A percentile compares a stretch with the other conserved stretches of the same genome.
Conservation (phyloP, 2,113 vertebrate genomes). For the Nematolebias whitei region DNA sequence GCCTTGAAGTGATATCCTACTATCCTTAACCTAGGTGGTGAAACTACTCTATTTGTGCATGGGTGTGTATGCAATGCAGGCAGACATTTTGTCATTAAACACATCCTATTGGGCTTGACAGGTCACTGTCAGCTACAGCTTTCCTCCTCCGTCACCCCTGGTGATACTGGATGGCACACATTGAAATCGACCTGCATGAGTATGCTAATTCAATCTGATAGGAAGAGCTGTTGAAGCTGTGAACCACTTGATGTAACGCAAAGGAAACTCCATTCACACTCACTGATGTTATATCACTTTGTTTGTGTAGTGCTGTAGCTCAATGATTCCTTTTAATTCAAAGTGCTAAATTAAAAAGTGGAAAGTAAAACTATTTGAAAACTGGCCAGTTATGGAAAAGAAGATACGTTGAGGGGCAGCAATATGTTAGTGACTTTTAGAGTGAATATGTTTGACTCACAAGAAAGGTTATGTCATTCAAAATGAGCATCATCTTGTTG, state of each 20-base stretch:
- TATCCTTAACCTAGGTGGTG: slow-evolving; percentile 39
- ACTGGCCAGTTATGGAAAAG: slow-evolving; percentile 14
- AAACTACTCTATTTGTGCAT: slow-evolving; percentile 30
- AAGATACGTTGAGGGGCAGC: slow-evolving; percentile 56
- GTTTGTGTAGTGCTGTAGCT: slow-evolving; percentile 28
- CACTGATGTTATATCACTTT: slow-evolving; percentile 23
- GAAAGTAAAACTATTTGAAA: slow-evolving; percentile 10
- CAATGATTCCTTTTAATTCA: slow-evolving; percentile 11
- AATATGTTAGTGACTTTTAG: slow-evolving; percentile 62
- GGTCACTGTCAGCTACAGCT: slow-evolving; percentile 78
- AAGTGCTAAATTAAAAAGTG: slow-evolving; percentile 12
- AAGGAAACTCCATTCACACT: slow-evolving; percentile 45
- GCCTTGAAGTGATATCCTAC: slow-evolving; percentile 67
- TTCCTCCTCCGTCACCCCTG: slow-evolving; percentile 65
- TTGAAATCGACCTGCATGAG: slow-evolving; percentile 71
- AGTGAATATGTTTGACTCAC: slow-evolving; percentile 75
- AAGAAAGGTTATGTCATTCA: slow-evolving; percentile 77
- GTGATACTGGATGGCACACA: slow-evolving; percentile 74
- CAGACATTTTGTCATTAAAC: slow-evolving; percentile 79
- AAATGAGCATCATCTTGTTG: slow-evolving; percentile 57
- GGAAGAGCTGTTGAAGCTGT: slow-evolving; percentile 69
- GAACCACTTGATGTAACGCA: slow-evolving; percentile 53
- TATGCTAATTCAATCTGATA: slow-evolving; percentile 78
- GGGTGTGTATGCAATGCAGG: slow-evolving; percentile 51
- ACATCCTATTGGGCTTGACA: slow-evolving; percentile 79